Base-by-base conservation (phyloP, 2,113 vertebrate genomes). In the Mola mola region DNA sequence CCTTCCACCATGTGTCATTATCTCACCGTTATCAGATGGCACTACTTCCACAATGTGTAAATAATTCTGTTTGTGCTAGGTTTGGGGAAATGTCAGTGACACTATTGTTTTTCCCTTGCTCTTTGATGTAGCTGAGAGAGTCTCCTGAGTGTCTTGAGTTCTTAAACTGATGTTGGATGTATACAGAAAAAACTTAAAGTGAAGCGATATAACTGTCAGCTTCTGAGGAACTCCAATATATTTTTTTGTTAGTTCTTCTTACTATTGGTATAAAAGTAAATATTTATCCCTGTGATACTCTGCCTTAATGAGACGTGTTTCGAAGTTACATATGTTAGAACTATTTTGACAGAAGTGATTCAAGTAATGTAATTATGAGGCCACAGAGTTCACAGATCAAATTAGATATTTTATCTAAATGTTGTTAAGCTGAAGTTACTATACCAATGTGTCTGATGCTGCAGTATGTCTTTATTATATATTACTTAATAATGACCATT, bases 11-110 rank as follows among this genome's bases (percentile, higher is more conserved):
- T 81, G 81, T 87, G 89, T 89, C 90, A 91, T 91, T 90, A 91
- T 80, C 72, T 78, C 75, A 70, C 78, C 70, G 72, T 86, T 85
- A 87, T 79, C 52, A 64, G 69, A 77, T 88, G 87, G 72, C 82
- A 80, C 79, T 83, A 70, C 72, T 81, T 83, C 81, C 78, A 36
- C 81, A 68, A 75, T 71, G 78, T 72, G 81, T 93, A 85, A 92
- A 92, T 92, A 91, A 93, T 91, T 93, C 90, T 87, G 88, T 92
- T 93, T 93, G 91, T 91, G 87, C 80, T 46, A 51, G 68, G 70
- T 90, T 90, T 89, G 78, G 83, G 79, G 75, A 83, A 65, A 84
- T 84, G 86, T 87, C 88, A 85, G 79, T 86, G 87, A 90, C 85
- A 87, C 84, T 66, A 81, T 89, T 89, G 88, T 86, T 87, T 90